Percentiles rank a stretch among this genome's conserved stretches.
Evolutionary conservation across 2,888 invertebrate genomes (phyloP).

Genomic region (Acanthopleura granulata): DNA sequence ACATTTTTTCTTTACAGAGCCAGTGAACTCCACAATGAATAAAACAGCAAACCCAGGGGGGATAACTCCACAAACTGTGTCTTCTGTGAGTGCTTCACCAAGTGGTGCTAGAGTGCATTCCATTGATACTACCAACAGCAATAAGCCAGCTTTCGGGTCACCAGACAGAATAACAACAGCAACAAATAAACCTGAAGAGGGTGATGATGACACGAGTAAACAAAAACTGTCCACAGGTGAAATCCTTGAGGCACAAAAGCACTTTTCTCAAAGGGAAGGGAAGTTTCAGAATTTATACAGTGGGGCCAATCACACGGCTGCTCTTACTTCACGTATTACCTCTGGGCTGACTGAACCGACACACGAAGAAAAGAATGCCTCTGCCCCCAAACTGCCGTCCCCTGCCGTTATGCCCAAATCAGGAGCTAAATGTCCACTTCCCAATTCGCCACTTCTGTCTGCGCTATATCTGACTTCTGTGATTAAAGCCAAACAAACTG

Average conservation of each 20-base stretch:
- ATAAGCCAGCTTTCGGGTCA: too few species aligned
- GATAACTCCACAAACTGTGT: too few species aligned
- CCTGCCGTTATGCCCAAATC: not conserved
- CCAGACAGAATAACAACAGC: too few species aligned
- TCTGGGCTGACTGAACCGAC: not conserved
- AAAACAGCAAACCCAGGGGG: too few species aligned
- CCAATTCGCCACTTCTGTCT: slow-evolving; percentile 11
- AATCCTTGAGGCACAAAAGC: not conserved
- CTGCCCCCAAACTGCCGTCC: not conserved
- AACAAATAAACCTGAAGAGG: too few species aligned
- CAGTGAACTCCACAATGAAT: too few species aligned
- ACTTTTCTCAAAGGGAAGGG: not conserved
- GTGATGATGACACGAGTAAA: too few species aligned
- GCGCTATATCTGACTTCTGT: not conserved
- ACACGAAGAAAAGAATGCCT: not conserved
- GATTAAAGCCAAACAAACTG: not conserved
- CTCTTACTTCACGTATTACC: not conserved
- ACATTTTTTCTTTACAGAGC: too few species aligned
- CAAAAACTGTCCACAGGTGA: not conserved
- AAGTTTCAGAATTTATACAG: not conserved
- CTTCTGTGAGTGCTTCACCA: too few species aligned
- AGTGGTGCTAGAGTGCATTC: too few species aligned
- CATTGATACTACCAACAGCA: too few species aligned
- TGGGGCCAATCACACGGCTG: not conserved
- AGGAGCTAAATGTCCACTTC: not conserved